Evolutionary conservation across 2,888 invertebrate genomes (phyloP).

Genomic region (Crossocerus cetratus): DNA sequence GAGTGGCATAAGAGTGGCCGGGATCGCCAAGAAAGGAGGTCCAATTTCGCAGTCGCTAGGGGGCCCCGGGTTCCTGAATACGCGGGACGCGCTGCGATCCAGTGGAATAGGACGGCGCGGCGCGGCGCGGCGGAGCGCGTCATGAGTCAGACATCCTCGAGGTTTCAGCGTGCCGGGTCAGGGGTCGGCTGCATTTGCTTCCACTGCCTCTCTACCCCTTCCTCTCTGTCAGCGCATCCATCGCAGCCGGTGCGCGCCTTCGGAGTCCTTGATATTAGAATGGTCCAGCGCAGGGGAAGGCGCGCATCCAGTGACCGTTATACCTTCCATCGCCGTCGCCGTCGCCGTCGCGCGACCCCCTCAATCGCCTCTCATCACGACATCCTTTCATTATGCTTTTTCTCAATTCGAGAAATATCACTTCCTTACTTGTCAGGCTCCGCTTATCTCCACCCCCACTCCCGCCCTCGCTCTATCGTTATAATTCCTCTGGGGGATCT

Average conservation of each 20-base stretch:
- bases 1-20: neutral
- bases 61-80: constrained; percentile 25
- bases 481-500: neutral
- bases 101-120: constrained; percentile 56
- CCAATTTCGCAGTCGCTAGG: constrained; percentile 1
- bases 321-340: constrained; percentile 33
- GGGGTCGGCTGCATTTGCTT: constrained; percentile 72
- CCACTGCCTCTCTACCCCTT: constrained; percentile 66
- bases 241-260: constrained; percentile 45
- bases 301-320: constrained; percentile 68
- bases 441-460: neutral
- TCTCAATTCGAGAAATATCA: neutral
- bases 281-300: constrained; percentile 68
- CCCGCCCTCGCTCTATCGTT: neutral
- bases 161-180: constrained; percentile 75
- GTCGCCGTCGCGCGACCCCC: constrained; percentile 22
- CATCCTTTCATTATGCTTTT: constrained; percentile 61
- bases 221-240: constrained; percentile 45
- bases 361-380: constrained; percentile 57
- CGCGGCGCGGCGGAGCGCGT: constrained; percentile 68
- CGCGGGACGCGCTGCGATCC: constrained; percentile 57
- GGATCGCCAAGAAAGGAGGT: constrained; percentile 19
- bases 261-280: constrained; percentile 76
- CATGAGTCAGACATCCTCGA: constrained; percentile 74
- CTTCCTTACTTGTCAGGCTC: neutral